phyloP scores from a whole-genome alignment of 2,113 vertebrate species.

The Protomyctophum bolini region DNA sequence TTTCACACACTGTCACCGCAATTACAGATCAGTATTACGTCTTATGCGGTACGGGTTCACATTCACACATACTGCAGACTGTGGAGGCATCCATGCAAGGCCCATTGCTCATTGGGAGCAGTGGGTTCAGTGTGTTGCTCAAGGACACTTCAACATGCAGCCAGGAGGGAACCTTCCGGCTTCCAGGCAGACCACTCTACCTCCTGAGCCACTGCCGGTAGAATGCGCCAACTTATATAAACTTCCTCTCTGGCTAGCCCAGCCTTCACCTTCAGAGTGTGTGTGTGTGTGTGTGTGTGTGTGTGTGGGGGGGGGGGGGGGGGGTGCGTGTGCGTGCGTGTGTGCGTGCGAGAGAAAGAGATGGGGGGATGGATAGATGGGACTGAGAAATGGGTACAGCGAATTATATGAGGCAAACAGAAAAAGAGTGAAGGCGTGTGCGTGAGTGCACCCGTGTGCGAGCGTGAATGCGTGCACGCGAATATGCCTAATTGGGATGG shows the following conservation, averaged over 20 bases:
- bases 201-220: too few relatives aligned
- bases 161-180: too few relatives aligned
- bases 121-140: too few relatives aligned
- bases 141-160: too few relatives aligned
- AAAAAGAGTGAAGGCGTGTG: not conserved
- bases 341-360: not conserved
- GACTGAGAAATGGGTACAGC: not conserved
- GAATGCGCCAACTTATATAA: slow-evolving; percentile 20
- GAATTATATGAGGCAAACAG: not conserved
- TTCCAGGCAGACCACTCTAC: too few relatives aligned
- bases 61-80: too few relatives aligned
- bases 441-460: not conserved
- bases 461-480: not conserved
- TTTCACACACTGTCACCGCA: too few relatives aligned
- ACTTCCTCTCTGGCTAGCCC: slow-evolving; percentile 36
- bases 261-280: slow-evolving; percentile 40
- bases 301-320: too few relatives aligned
- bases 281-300: slow-evolving; percentile 12
- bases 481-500: not conserved
- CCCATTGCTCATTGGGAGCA: too few relatives aligned
- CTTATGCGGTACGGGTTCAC: too few relatives aligned
- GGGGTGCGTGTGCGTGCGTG: slow-evolving; percentile 1
- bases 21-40: too few relatives aligned
- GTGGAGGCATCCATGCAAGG: too few relatives aligned
- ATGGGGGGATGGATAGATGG: not conserved